Evolutionary conservation across 2,888 invertebrate species (phyloP).

Genomic region (Stenoptilia bipunctidactyla): DNA sequence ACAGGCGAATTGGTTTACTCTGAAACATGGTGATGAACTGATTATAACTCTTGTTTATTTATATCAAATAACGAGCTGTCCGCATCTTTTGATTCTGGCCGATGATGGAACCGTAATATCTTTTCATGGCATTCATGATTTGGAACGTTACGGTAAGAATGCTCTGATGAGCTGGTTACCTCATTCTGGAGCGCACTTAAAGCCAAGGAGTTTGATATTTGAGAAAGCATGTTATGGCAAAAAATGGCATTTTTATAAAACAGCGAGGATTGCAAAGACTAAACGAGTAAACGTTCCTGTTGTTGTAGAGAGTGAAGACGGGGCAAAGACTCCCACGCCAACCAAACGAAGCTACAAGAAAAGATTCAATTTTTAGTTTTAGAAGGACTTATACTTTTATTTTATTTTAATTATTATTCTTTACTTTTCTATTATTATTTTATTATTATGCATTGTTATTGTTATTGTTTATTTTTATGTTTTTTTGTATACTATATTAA

Average conservation of each 20-base stretch:
- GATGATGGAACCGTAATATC: conserved; percentile 38
- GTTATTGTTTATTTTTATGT: too few relatives aligned
- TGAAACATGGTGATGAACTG: conserved; percentile 34
- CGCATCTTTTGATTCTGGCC: conserved; percentile 32
- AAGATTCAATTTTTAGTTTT: too few relatives aligned
- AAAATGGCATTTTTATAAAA: conserved; percentile 33
- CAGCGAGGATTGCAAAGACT: too few relatives aligned
- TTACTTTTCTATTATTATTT: too few relatives aligned
- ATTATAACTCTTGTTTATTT: conserved; percentile 31
- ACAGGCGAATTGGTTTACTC: conserved; percentile 60
- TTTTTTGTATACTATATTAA: too few relatives aligned
- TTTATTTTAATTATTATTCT: too few relatives aligned
- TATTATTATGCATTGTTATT: too few relatives aligned
- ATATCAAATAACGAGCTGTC: conserved; percentile 38
- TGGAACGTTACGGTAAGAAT: conserved; percentile 45
- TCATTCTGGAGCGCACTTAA: conserved; percentile 19
- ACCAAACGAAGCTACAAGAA: too few relatives aligned
- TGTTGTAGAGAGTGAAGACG: too few relatives aligned
- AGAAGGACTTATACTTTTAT: too few relatives aligned
- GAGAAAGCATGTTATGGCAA: conserved; percentile 37
- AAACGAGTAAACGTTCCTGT: too few relatives aligned
- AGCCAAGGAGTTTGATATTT: conserved; percentile 26
- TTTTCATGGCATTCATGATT: conserved; percentile 35
- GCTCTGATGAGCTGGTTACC: conserved; percentile 48
- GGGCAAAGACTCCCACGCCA: too few relatives aligned